A percentile compares a stretch with the other conserved stretches of the same genome.
These are phyloP conservation scores for Geococcyx californianus DNA, from an alignment of 2,113 vertebrate species.

Conservation along the genomic window DNA sequence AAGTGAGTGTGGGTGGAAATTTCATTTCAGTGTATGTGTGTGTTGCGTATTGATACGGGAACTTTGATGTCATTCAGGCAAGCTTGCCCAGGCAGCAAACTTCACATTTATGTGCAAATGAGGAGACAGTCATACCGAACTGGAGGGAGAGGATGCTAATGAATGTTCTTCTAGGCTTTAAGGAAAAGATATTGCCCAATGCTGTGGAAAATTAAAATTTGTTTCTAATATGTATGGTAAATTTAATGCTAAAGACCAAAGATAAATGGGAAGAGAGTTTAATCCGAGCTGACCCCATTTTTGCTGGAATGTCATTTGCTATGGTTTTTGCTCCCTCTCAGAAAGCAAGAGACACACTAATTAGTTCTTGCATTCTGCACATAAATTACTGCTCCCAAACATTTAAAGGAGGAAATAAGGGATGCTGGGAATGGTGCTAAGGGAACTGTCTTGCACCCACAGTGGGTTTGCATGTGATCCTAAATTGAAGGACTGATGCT, in stretches of 20 bases:
- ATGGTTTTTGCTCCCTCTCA: slow-evolving; percentile 14
- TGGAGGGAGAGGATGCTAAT: slow-evolving; percentile 52
- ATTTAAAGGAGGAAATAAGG: neutral
- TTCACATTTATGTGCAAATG: slow-evolving; percentile 67
- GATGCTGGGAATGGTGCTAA: neutral
- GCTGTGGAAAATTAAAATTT: slow-evolving; percentile 75
- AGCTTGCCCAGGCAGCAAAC: slow-evolving; percentile 21
- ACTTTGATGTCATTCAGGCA: neutral
- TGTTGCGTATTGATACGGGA: neutral
- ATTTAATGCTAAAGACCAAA: slow-evolving; percentile 69
- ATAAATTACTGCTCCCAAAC: slow-evolving; percentile 25
- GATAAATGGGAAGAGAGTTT: slow-evolving; percentile 48
- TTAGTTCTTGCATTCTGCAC: slow-evolving; percentile 33
- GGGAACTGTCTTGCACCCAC: neutral
- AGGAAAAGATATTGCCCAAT: slow-evolving; percentile 68
- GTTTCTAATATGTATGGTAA: slow-evolving; percentile 62
- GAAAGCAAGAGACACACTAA: slow-evolving; percentile 24
- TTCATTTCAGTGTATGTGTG: neutral
- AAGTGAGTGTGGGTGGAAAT: neutral
- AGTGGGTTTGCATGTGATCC: neutral
- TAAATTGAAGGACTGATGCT: neutral
- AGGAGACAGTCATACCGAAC: slow-evolving; percentile 30
- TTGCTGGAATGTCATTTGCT: slow-evolving; percentile 40
- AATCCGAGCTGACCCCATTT: slow-evolving; percentile 51
- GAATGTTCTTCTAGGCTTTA: slow-evolving; percentile 63